Evolutionary conservation across 2,888 invertebrate species (phyloP).

Genomic region (Sisyra nigra): DNA sequence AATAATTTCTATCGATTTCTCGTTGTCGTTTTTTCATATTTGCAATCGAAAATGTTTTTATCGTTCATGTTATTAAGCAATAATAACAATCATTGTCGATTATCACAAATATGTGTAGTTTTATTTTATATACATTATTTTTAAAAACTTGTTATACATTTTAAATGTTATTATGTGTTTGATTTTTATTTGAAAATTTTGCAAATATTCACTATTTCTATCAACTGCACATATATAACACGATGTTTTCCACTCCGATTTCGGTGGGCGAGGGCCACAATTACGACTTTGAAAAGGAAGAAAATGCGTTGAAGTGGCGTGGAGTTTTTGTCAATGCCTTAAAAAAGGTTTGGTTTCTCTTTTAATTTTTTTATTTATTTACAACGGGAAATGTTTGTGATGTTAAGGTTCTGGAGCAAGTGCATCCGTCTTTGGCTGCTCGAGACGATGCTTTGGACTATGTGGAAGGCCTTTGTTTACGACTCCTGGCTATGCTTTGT

Average conservation of each 20-base stretch:
- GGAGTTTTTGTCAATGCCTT: slow-evolving; percentile 77
- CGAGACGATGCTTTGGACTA: slow-evolving; percentile 82
- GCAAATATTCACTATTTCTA: no score
- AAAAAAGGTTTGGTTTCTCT: slow-evolving; percentile 50
- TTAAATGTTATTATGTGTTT: slow-evolving; percentile 2
- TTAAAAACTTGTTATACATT: not conserved
- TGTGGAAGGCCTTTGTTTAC: slow-evolving; percentile 80
- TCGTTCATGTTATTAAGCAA: not conserved
- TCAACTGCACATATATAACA: not conserved
- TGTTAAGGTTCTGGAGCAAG: slow-evolving; percentile 71
- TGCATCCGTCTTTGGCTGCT: slow-evolving; percentile 72
- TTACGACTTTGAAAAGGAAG: slow-evolving; percentile 78
- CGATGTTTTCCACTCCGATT: slow-evolving; percentile 23
- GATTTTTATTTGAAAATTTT: slow-evolving; percentile 3
- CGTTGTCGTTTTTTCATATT: no score
- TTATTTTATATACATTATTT: slow-evolving; percentile 5
- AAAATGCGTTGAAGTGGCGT: slow-evolving; percentile 84
- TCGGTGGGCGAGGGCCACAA: slow-evolving; percentile 31
- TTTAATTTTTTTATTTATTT: slow-evolving; percentile 7
- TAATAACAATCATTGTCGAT: not conserved
- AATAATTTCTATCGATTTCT: no score
- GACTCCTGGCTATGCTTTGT: slow-evolving; percentile 76
- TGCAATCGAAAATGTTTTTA: no score
- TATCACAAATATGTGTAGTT: not conserved
- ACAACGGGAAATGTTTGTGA: slow-evolving; percentile 2